These are phyloP conservation scores for Gymnopithys bicolor DNA, from an alignment of 2,797 vertebrate species.

Conservation along the genomic window DNA sequence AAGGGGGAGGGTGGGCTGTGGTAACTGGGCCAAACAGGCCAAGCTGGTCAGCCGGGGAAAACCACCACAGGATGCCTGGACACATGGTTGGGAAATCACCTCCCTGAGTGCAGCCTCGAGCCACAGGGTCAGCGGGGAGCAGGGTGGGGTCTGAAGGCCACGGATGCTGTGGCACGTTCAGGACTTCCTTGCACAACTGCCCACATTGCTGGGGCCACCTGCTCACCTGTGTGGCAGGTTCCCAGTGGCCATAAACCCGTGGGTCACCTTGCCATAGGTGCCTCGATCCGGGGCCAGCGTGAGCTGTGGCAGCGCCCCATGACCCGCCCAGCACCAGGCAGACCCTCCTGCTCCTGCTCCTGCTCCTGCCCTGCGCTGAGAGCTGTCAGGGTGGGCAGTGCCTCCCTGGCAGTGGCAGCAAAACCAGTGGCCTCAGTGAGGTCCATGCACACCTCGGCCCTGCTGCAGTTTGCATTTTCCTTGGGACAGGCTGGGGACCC, in stretches of 20 bases:
- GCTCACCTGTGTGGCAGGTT: fast-evolving
- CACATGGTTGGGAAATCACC: background rate
- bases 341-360: too few relatives aligned
- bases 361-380: too few relatives aligned
- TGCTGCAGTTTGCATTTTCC: fast-evolving
- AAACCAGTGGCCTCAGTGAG: fast-evolving
- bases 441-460: fast-evolving
- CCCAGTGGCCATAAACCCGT: fast-evolving
- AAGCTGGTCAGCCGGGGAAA: background rate
- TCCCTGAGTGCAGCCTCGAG: fast-evolving
- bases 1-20: background rate
- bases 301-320: fast-evolving
- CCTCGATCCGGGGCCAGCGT: fast-evolving
- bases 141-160: background rate
- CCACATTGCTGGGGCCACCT: fast-evolving
- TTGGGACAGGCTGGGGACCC: fast-evolving
- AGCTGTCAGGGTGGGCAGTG: background rate
- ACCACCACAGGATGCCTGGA: background rate
- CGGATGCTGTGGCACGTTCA: fast-evolving
- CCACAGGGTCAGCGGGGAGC: background rate
- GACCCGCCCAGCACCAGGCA: fast-evolving
- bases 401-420: fast-evolving
- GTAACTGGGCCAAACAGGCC: background rate
- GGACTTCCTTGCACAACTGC: background rate
- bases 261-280: fast-evolving